A percentile compares a stretch with the other conserved stretches of the same genome.
phyloP scores from a whole-genome alignment of 2,113 vertebrate genomes.

The Dascyllus trimaculatus region DNA sequence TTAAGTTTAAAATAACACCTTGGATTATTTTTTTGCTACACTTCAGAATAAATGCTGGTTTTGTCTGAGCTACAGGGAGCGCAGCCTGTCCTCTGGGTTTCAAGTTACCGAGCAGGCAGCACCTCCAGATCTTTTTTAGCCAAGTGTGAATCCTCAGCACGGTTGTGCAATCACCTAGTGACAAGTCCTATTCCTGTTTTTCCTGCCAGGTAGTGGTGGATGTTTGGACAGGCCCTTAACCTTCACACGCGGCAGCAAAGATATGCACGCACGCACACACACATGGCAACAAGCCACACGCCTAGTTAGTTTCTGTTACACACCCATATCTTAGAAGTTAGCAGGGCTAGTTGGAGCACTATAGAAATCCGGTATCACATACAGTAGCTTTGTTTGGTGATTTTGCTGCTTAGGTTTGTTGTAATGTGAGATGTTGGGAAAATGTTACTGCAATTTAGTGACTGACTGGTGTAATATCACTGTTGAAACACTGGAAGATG shows the following conservation, averaged over 20 bases:
- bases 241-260: conserved; percentile 43
- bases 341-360: conserved; percentile 18
- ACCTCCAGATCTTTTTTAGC: conserved; percentile 61
- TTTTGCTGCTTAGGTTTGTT: conserved; percentile 5
- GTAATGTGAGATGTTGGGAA: conserved; percentile 47
- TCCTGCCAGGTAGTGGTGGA: conserved; percentile 83
- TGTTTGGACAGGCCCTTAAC: conserved; percentile 78
- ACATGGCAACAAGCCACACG: conserved; percentile 5
- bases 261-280: background rate
- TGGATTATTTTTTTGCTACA: background rate
- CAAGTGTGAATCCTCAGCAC: conserved; percentile 64
- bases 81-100: conserved; percentile 53
- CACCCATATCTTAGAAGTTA: conserved; percentile 58
- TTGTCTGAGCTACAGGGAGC: conserved; percentile 21
- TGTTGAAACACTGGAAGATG: conserved; percentile 16
- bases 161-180: conserved; percentile 78
- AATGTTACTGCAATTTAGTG: conserved; percentile 21
- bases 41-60: conserved; percentile 9
- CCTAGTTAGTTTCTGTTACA: conserved; percentile 62
- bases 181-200: conserved; percentile 86
- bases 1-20: background rate
- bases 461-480: conserved; percentile 17
- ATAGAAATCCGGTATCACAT: conserved; percentile 31
- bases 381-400: conserved; percentile 11
- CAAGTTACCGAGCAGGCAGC: conserved; percentile 50